These are phyloP conservation scores for Muntiacus muntjak DNA, from an alignment of 2,113 vertebrate genomes.

Conservation along the genomic window DNA sequence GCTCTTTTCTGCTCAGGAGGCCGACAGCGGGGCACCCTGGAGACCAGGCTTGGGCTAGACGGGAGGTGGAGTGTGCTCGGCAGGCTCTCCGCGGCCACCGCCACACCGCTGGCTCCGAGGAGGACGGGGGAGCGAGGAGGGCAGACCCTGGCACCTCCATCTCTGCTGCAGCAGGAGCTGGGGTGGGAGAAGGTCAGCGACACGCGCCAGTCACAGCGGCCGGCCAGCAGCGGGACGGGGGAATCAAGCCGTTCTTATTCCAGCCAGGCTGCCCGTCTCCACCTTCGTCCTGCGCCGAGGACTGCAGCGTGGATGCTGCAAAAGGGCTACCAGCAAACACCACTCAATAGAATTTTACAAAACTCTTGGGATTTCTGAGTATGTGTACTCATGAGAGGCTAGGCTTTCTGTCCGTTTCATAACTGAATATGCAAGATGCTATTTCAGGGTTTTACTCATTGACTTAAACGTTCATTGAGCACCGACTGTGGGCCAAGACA, in stretches of 20 bases:
- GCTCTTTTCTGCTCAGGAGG: not conserved
- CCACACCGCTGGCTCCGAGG: not conserved
- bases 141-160: accelerated
- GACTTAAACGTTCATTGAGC: not conserved
- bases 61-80: accelerated
- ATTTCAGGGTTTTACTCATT: not conserved
- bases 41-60: accelerated
- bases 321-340: not conserved
- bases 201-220: not conserved
- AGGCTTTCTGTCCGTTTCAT: not conserved
- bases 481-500: not conserved
- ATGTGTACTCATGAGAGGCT: accelerated
- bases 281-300: accelerated
- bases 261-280: not conserved
- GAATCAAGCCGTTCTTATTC: not conserved
- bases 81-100: not conserved
- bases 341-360: not conserved
- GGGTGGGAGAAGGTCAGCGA: not conserved
- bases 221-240: not conserved
- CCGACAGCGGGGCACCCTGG: accelerated
- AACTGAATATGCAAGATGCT: not conserved
- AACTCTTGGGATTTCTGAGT: not conserved
- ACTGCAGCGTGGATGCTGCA: too few relatives aligned
- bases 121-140: not conserved
- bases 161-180: accelerated